A percentile compares a stretch with the other conserved stretches of the same genome.
Evolutionary conservation across 1,140 invertebrate species (phyloP).

Genomic region (Spodoptera frugiperda): DNA sequence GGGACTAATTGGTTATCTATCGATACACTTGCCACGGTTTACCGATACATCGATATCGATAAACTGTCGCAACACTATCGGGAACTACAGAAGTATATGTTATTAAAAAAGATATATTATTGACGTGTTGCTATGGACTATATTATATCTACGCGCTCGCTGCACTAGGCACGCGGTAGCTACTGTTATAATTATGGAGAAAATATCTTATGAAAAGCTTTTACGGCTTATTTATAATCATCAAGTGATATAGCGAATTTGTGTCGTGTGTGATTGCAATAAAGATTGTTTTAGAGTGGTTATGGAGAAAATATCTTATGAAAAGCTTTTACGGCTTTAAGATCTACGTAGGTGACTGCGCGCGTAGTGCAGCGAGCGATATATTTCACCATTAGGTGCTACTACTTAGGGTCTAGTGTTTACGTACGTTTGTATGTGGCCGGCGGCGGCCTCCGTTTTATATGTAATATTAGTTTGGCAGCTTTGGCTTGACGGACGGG

Average conservation of each 20-base stretch:
- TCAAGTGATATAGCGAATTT: background rate
- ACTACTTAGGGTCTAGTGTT: slow-evolving; percentile 47
- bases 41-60: slow-evolving; percentile 2
- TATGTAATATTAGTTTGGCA: slow-evolving; percentile 36
- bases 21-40: slow-evolving; percentile 40
- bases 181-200: background rate
- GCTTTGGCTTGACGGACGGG: slow-evolving; percentile 31
- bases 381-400: slow-evolving; percentile 52
- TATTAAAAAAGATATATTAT: slow-evolving; percentile 43
- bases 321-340: slow-evolving; percentile 12
- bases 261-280: background rate
- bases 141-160: slow-evolving; percentile 42
- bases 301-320: background rate
- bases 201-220: background rate
- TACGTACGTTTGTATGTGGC: slow-evolving; percentile 34
- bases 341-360: background rate
- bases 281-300: no score
- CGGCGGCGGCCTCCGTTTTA: slow-evolving; percentile 11
- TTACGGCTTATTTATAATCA: slow-evolving; percentile 9
- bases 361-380: background rate
- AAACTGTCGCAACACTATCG: background rate
- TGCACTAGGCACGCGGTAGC: background rate
- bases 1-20: slow-evolving; percentile 59
- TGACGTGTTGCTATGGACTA: slow-evolving; percentile 50
- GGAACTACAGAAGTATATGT: slow-evolving; percentile 46